Conservation (phyloP, 2,797 vertebrate genomes). For the Ptychadena robeensis region DNA sequence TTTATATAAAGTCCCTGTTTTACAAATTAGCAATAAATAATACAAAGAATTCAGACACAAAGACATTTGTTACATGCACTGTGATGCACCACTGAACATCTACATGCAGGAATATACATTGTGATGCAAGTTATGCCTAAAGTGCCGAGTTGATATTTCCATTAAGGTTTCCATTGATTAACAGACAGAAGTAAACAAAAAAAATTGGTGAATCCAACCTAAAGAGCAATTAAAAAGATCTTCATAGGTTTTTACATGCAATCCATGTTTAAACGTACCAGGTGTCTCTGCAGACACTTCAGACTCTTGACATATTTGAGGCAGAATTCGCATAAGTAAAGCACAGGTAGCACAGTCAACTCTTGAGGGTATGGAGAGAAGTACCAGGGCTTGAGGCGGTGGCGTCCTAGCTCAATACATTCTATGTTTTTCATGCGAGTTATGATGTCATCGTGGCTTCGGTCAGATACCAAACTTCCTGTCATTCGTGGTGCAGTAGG, state of each 20-base stretch:
- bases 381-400: conserved; percentile 96
- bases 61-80: too few species aligned
- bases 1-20: too few species aligned
- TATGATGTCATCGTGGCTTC: conserved; percentile 95
- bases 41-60: too few species aligned
- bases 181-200: too few species aligned
- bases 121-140: too few species aligned
- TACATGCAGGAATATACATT: too few species aligned
- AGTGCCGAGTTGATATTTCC: too few species aligned
- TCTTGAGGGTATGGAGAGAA: conserved; percentile 96
- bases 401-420: conserved; percentile 93
- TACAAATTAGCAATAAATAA: too few species aligned
- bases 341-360: conserved; percentile 89
- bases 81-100: too few species aligned
- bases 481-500: conserved; percentile 93
- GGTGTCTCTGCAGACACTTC: conserved; percentile 94
- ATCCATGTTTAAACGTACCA: conserved; percentile 77
- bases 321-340: conserved; percentile 98
- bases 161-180: too few species aligned
- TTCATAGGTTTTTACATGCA: neutral
- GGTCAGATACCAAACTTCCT: conserved; percentile 92
- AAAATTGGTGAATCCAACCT: too few species aligned
- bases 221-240: neutral
- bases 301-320: conserved; percentile 97
- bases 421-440: conserved; percentile 98